Base-by-base conservation (phyloP, 2,888 invertebrate species). In the Andrena marginata region DNA sequence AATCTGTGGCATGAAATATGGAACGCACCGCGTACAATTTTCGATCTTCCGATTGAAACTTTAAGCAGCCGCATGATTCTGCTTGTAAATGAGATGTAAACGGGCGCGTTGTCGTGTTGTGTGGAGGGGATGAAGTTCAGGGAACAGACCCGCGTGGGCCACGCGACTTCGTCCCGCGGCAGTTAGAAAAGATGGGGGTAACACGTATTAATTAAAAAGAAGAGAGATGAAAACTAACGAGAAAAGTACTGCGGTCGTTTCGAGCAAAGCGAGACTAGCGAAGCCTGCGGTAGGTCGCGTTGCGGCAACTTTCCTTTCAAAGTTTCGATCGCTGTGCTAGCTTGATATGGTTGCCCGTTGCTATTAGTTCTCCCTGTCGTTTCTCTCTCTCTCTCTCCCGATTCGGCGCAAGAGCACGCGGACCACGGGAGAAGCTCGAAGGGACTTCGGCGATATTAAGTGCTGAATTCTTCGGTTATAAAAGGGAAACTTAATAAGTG, bases 371-470 rank as follows among this genome's bases (percentile, higher is more conserved):
- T 35, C 26, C 29, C 20, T 7, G 5, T 29, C 29, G 10, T 31
- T n/a, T 54, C 54, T 60, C 29, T 42, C 3, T 54, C 54, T 60
- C 29, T 42, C 3, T 31, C 59, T 70, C 20, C 20, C 0, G n/a
- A 10, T 42, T 42, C 42, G 42, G 42, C 16, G 42, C 42, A 29
- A 35, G n/a, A 51, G 20, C 33, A 23, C 31, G 20, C 54, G 51
- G 16, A 51, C 63, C 42, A 29, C 33, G 33, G 71, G 67, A 67
- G 51, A 71, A 73, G 64, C 73, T 67, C 60, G 48, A 42, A 63
- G 74, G 56, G 77, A 77, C 74, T 71, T 76, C 67, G 63, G 23
- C 20, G 73, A 67, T 67, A 62, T 60, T 62, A 75, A 74, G 65
- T 62, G 49, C n/a, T 77, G 77, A 67, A 67, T 67, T 77, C 60